Conservation (phyloP, 2,113 vertebrate species). For the Cygnus atratus region DNA sequence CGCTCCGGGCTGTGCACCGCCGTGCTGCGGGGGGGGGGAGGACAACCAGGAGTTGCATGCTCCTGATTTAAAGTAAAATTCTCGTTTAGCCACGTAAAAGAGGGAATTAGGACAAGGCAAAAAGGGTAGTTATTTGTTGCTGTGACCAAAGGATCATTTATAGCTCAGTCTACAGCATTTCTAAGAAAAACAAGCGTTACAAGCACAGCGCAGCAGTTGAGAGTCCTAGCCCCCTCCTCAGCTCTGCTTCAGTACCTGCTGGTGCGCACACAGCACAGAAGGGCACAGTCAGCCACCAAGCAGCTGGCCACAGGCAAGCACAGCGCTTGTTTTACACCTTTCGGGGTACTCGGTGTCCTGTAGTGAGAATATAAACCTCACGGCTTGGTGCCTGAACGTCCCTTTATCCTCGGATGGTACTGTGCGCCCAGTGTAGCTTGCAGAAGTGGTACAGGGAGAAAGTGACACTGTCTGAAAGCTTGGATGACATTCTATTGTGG, state of each 20-base stretch:
- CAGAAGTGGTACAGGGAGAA: not conserved
- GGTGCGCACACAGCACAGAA: not conserved
- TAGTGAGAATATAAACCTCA: not conserved
- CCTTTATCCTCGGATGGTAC: not conserved
- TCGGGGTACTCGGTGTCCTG: not conserved
- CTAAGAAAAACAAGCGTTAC: not conserved
- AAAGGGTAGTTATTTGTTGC: not conserved
- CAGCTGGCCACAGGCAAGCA: not conserved
- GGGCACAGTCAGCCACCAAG: not conserved
- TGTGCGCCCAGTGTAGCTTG: not conserved
- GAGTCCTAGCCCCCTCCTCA: not conserved
- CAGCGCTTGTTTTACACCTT: not conserved
- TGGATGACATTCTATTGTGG: not conserved
- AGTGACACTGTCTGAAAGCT: not conserved
- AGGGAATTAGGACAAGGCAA: not conserved
- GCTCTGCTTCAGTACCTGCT: not conserved
- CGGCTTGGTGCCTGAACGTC: not conserved
- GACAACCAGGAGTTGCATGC: not conserved
- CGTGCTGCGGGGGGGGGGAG: not conserved
- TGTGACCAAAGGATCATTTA: not conserved
- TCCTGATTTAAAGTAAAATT: not conserved
- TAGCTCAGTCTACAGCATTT: not conserved
- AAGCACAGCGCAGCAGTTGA: fast-evolving
- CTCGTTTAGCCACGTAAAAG: not conserved
- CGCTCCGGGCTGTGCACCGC: fast-evolving